These are phyloP conservation scores for Prochilodus magdalenae DNA, from an alignment of 2,113 vertebrate genomes.

Conservation along the genomic window DNA sequence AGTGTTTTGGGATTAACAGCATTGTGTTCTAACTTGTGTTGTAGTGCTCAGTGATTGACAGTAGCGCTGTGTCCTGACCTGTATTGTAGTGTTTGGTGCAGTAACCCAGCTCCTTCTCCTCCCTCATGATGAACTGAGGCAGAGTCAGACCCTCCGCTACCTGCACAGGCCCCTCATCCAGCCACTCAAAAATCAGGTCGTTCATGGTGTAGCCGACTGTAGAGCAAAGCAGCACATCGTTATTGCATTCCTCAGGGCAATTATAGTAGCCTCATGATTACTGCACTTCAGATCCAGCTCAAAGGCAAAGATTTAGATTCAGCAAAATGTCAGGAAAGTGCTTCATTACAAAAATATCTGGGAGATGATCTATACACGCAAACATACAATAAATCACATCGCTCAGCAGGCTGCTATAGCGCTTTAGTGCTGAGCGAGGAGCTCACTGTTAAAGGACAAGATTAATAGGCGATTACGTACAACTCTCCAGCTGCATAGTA, in stretches of 20 bases:
- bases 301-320: not conserved
- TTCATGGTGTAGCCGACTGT: slow-evolving; percentile 99
- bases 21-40: slow-evolving; percentile 50
- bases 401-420: not conserved
- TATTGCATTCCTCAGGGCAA: not conserved
- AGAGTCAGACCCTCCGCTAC: slow-evolving; percentile 94
- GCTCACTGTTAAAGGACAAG: not conserved
- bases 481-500: slow-evolving; percentile 98
- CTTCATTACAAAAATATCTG: slow-evolving; percentile 5
- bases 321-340: not conserved
- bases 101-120: slow-evolving; percentile 96
- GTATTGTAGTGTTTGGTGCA: slow-evolving; percentile 99
- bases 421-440: not conserved
- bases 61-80: slow-evolving; percentile 74
- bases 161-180: slow-evolving; percentile 92
- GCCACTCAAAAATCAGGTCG: slow-evolving; percentile 97
- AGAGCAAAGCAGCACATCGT: not conserved
- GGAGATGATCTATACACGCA: not conserved
- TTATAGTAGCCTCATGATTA: not conserved
- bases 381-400: not conserved
- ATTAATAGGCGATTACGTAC: slow-evolving; percentile 77
- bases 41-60: no score
- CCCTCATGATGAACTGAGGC: slow-evolving; percentile 96
- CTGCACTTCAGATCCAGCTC: not conserved
- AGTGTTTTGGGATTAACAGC: slow-evolving; percentile 94